A percentile compares a stretch with the other conserved stretches of the same genome.
These are phyloP conservation scores for Dinomys branickii DNA, from an alignment of 2,113 vertebrate genomes.

Conservation along the genomic window DNA sequence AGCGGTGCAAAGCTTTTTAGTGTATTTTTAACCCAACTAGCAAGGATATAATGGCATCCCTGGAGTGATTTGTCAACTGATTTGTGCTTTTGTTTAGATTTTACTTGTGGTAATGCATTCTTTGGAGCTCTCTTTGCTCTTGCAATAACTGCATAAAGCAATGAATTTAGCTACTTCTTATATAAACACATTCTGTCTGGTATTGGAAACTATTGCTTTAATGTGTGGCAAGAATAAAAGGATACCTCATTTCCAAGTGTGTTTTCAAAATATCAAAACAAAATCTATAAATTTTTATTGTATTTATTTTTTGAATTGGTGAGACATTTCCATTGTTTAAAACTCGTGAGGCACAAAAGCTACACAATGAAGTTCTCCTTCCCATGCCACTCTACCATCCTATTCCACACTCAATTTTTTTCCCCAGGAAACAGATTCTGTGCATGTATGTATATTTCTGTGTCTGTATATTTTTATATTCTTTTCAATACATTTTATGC, in stretches of 20 bases:
- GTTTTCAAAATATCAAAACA: constrained; percentile 40
- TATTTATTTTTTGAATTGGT: neutral
- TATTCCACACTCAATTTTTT: too few species aligned
- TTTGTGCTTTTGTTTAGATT: constrained; percentile 40
- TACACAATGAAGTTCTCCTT: neutral
- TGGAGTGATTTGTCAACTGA: constrained; percentile 15
- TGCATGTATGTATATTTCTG: neutral
- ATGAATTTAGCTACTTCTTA: neutral
- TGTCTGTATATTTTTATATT: neutral
- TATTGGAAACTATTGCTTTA: constrained; percentile 46
- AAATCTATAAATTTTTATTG: neutral
- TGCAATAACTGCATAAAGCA: constrained; percentile 33
- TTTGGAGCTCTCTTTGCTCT: constrained; percentile 44
- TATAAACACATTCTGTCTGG: constrained; percentile 13
- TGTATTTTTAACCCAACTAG: constrained; percentile 17
- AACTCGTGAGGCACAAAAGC: neutral
- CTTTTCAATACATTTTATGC: neutral
- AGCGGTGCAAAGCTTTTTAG: neutral
- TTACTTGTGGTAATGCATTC: constrained; percentile 15
- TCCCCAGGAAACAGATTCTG: neutral
- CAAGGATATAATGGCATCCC: constrained; percentile 30
- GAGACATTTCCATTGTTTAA: neutral
- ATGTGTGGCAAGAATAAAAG: constrained; percentile 35
- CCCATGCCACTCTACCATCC: too few species aligned
- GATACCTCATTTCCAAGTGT: neutral